Evolutionary conservation across 2,113 vertebrate genomes (phyloP), one percentile per base, ranked within the genome.

Genomic region (Elachura formosa): DNA sequence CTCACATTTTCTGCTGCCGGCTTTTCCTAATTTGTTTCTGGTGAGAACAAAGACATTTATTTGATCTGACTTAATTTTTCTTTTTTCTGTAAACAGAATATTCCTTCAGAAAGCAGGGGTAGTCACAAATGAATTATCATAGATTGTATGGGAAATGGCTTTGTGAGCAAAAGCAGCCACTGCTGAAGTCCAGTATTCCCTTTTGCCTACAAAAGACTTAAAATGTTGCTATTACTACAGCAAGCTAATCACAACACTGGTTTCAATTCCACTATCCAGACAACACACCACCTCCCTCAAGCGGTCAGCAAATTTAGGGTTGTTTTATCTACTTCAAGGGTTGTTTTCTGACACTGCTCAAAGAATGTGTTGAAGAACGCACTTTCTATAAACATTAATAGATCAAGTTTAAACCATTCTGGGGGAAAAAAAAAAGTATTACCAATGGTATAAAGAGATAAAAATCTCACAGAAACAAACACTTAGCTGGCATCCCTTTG

Each of bases 201-300:
- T 92, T 90, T 90, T 64, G 90, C 81, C 81, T 87, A 89, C n/a
- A 89, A 64, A 78, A 95, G 84, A 82, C 64, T 88, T 81, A 64
- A 96, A 90, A 94, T 29, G 74, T 92, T 79, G 71, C 94, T 87
- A 80, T 92, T 96, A 77, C 84, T 95, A 28, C 68, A 89, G 69
- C 76, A 93, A 71, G 56, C 69, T 87, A 87, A n/a, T 94, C 71
- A 89, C 89, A 82, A 23, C 81, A 78, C 41, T 72, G 58, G 52
- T 74, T 92, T 91, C 13, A 6, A 56, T 83, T 96, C 91, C 77
- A 75, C 59, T 61, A 83, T 90, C 75, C 95, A 97, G 92, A 96
- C 94, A 96, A 98, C 95, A 87, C 96, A 96, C 96, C 96, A 97
- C 95, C 95, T 97, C 97, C 96, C 96, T 98, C 97, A 97, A 97